Evolutionary conservation across 23 tunicate species (phyloP), one percentile per base, ranked within the genome.

Genomic region (Styela plicata): DNA sequence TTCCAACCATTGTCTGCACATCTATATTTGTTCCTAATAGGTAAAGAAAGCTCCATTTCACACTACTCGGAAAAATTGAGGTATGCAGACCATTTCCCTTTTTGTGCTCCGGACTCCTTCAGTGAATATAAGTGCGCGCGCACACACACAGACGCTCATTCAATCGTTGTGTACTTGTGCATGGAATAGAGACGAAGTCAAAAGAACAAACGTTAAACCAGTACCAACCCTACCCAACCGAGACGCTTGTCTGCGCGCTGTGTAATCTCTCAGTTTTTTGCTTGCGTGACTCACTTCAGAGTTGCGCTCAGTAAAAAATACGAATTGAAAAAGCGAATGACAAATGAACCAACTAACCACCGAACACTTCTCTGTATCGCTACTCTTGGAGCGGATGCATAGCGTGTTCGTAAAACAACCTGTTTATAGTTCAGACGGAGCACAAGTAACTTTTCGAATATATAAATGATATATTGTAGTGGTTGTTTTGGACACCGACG

Each of bases 201-300:
- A 79, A 63, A 79, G 69, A 29, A 67, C 52, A 37, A 64, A 69
- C 84, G 70, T 79, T 82, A 36, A 63, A 69, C 34, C 77, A 67
- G 33, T 74, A 52, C 89, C 90, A 86, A 82, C 90, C 89, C 84
- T 32, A 85, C 69, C 90, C 90, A 86, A 86, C 85, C 90, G 90
- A 86, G 74, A 80, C 90, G 36, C 36, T 21, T 5, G 34, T 80
- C 85, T 85, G 84, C 70, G 89, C 18, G 17, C 70, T 66, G 31
- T 71, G 77, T 71, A 71, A 30, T 71, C 77, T 21, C 37, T 19
- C 36, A 3, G 2, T 31, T 71, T 44, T 71, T 71, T 26, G 77
- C 34, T 71, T 28, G 36, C 34, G 35, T 71, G 77, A 71, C 77
- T 71, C 77, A 71, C 29, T 44, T 44, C 13, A 5, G 57, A 44